These are phyloP conservation scores for Pachydiplax longipennis DNA, from an alignment of 2,888 invertebrate species.

Conservation along the genomic window DNA sequence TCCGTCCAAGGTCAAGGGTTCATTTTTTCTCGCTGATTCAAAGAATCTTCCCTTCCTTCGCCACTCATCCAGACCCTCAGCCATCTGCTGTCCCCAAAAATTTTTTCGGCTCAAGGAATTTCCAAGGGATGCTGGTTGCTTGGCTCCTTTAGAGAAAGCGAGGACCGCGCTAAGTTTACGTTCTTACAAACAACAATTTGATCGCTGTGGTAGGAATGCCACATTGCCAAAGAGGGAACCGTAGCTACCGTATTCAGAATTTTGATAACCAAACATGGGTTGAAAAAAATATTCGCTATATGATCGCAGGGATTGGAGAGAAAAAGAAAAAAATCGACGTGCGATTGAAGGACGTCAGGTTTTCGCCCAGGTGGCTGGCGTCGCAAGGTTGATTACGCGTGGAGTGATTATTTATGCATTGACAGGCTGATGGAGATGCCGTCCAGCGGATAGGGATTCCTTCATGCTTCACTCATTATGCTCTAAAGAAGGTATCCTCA, in stretches of 20 bases:
- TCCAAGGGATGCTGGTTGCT: neutral
- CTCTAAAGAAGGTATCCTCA: too few species aligned
- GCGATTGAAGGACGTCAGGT: neutral
- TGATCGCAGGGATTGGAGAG: neutral
- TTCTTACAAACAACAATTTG: neutral
- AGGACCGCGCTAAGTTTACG: neutral
- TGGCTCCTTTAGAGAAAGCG: neutral
- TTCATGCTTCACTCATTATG: neutral
- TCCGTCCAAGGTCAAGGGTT: neutral
- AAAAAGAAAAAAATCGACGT: neutral
- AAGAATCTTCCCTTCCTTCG: neutral
- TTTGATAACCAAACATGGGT: neutral
- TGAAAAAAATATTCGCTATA: neutral
- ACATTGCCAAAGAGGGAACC: neutral
- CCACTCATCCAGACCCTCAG: neutral
- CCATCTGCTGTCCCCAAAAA: neutral
- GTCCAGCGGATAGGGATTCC: neutral
- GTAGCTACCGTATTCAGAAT: neutral
- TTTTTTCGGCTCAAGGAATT: neutral
- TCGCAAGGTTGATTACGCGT: neutral
- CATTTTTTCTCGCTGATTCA: neutral
- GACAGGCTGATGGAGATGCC: neutral
- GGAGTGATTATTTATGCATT: slow-evolving; percentile 12
- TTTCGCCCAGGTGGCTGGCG: neutral
- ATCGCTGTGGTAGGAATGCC: neutral